phyloP scores from a whole-genome alignment of 1,140 invertebrate species.

The Musca vetustissima region DNA sequence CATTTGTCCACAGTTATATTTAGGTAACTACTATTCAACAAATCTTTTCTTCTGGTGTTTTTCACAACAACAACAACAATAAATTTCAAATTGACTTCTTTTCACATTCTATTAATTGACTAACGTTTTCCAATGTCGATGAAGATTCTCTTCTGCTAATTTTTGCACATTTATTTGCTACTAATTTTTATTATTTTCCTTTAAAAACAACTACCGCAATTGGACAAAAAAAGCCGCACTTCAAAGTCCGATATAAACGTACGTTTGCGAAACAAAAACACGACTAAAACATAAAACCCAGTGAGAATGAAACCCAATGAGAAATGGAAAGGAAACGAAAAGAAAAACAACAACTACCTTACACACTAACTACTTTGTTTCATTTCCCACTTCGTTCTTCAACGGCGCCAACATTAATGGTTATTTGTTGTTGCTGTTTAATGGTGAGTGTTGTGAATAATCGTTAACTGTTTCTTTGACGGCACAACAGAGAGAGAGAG shows the following conservation, averaged over 20 bases:
- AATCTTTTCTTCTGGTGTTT: too few relatives aligned
- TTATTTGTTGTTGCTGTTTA: too few relatives aligned
- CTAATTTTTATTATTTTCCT: neutral
- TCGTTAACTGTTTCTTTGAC: too few relatives aligned
- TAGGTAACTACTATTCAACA: too few relatives aligned
- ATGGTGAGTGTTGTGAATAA: too few relatives aligned
- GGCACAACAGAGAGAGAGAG: too few relatives aligned
- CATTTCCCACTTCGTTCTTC: neutral
- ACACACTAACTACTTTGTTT: neutral
- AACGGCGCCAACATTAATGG: too few relatives aligned
- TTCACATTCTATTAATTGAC: too few relatives aligned
- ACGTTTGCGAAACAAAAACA: conserved; percentile 20
- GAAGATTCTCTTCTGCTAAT: neutral
- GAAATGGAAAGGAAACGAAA: neutral
- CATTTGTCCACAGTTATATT: too few relatives aligned
- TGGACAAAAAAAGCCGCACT: neutral
- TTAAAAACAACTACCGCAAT: neutral
- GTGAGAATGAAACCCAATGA: neutral
- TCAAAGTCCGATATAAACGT: neutral
- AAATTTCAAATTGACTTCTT: too few relatives aligned
- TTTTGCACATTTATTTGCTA: neutral
- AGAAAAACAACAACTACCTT: neutral
- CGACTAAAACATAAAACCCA: conserved; percentile 19
- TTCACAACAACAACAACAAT: too few relatives aligned
- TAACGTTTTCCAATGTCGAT: too few relatives aligned